Base-by-base conservation (phyloP, 37 sponge, comb jelly and placozoan genomes). In the Geodia barretti region DNA sequence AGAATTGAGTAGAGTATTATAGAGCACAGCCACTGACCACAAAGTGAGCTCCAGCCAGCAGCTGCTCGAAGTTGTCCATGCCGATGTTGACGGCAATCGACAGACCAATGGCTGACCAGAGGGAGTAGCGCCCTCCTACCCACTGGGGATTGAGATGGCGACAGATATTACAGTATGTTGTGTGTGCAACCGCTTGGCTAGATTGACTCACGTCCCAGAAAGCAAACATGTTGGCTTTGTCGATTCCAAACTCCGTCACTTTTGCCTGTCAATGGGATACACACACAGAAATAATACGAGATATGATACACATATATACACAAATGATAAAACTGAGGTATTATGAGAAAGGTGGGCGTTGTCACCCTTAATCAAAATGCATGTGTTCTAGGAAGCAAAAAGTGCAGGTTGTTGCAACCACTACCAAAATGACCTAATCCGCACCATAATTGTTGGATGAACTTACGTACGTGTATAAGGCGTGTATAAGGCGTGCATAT, bases 61-160 rank as follows among this genome's bases (percentile, higher is more conserved):
- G 87, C 60, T 72, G 70, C 77, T 92, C 91, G 86, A 98, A 98
- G 80, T 98, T 98, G 76, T 98, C 97, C 89, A 92, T 92, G 29
- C 97, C 95, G 47, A 78, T 69, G 41, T 60, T 62, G 60, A 92
- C 41, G 54, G 96, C 91, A 86, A 98, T 98, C 39, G 93, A 90
- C 36, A 98, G 89, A 39, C 99, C 99, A 85, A 98, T 98, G 68
- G 97, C 87, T 58, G 95, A 94, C 99, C 99, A 98, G 59, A 98
- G 84, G 31, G 97, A 96, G 72, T 98, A 98, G 58, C 99, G 92
- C 34, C 99, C 99, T 60, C 99, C 99, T 11, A 98, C 99, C 99
- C 99, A 98, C 92, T 95, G 66, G n/a, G n/a, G n/a, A n/a, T n/a
- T n/a, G n/a, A n/a, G n/a, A n/a, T n/a, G n/a, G n/a, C n/a, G 7